Evolutionary conservation across 1,140 invertebrate genomes (phyloP), one percentile per base, ranked within the genome.

Genomic region (Drosophila micromelanica): DNA sequence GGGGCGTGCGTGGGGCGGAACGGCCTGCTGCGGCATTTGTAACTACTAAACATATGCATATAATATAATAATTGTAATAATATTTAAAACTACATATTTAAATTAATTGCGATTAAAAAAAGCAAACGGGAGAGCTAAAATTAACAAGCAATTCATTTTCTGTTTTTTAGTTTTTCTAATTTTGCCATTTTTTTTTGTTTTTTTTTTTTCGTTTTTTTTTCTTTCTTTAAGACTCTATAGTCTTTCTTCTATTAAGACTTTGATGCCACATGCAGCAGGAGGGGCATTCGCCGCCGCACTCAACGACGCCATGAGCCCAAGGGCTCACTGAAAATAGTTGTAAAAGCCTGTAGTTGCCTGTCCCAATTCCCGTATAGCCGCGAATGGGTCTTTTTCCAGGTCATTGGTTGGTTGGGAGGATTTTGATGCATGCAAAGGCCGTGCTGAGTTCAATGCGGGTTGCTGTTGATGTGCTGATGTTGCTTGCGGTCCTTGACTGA

Each of bases 261-360:
- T 67, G 56, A 76, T 89, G 76, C 80, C 76, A 89, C 84, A 63
- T 57, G 76, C 84, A 79, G 75, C 60, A 76, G 64, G 63, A 51
- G 54, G 38, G 38, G 37, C 23, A 37, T 43, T 30, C 35, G 49
- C 54, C 70, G 17, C 15, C 12, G 35, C 40, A 17, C 23, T 20
- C 17, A 37, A 55, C 51, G 65, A 57, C 32, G 57, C 43, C 55
- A 46, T 11, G n/a, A 20, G 20, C 9, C 7, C 15, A 13, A 35
- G 15, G 5, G 23, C 65, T 92, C 81, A 92, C 75, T 92, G 91
- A 90, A 92, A 92, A 60, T 92, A 92, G 56, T 92, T 92, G 57
- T 92, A 92, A 60, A 91, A 92, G 65, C 91, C 91, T 48, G 91
- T 91, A 17, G 89, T 89, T 42, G 89, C 90, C 75, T 92, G 91